Base-by-base conservation (phyloP, 2,113 vertebrate species). In the Seriola quinqueradiata region DNA sequence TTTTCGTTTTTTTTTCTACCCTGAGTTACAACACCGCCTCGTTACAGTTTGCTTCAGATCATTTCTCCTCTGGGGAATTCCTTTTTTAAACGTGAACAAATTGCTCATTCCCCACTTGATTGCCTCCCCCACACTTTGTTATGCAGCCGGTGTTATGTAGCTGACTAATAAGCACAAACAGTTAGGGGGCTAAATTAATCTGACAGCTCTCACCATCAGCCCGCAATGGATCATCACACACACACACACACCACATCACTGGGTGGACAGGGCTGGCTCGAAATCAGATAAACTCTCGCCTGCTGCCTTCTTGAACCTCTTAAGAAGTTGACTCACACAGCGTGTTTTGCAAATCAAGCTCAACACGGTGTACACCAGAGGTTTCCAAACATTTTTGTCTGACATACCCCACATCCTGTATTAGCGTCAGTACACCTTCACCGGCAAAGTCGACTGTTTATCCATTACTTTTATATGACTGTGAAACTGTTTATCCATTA, bases 201-300 rank as follows among this genome's bases (percentile, higher is more conserved):
- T 88, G 90, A 92, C 90, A 86, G 87, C 86, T 84, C 75, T 73
- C 70, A 70, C 70, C 48, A 25, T 84, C 77, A 60, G 70, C 64
- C 40, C 96, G 72, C 94, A 90, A 8, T 90, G 96, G 89, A 97
- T 96, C 1, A 97, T 97, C 86, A 94, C 95, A 0, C 96, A 94
- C 64, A 94, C 92, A 48, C 76, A 78, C 66, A 74, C 68, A 70
- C 55, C 74, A 52, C 72, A 65, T 48, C 70, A 19, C 40, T 25
- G 46, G 59, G 36, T 67, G 73, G 68, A 73, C 19, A 54, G 36
- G 32, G 40, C 57, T 65, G 36, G 17, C 40, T 70, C 54, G n/a
- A 13, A 75, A 28, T 64, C 55, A n/a, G 28, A 65, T 44, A 14
- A 67, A 71, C 63, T 73, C 25, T 28, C 19, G 76, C 42, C 64